Evolutionary conservation across 2,113 vertebrate genomes (phyloP).

Genomic region (Orycteropus afer): DNA sequence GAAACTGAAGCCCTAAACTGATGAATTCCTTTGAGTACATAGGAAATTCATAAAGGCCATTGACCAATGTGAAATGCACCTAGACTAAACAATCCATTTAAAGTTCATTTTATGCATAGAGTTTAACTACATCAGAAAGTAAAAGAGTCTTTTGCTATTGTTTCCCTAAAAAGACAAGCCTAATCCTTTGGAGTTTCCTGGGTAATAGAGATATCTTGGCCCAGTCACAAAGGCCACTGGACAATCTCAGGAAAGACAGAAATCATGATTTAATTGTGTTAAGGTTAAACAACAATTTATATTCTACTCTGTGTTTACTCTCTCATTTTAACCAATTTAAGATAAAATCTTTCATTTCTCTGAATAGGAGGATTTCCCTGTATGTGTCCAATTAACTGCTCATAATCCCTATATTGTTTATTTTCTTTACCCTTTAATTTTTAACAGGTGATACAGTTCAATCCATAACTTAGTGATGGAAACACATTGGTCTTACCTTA

Average conservation of each 20-base stretch:
- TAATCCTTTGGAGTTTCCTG: neutral
- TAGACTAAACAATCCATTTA: neutral
- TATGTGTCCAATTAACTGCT: neutral
- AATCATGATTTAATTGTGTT: neutral
- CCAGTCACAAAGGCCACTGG: neutral
- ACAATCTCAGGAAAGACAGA: neutral
- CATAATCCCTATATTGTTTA: neutral
- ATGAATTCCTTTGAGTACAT: neutral
- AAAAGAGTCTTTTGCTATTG: neutral
- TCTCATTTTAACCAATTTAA: neutral
- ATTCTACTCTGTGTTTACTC: neutral
- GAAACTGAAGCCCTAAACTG: neutral
- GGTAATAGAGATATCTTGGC: neutral
- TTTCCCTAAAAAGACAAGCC: neutral
- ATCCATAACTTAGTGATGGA: neutral
- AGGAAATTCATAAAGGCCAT: neutral
- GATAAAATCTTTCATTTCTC: neutral
- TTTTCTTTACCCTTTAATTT: neutral
- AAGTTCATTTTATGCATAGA: neutral
- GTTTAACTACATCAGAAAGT: neutral
- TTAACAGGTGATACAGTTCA: neutral
- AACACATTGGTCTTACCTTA: neutral
- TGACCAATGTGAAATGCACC: neutral
- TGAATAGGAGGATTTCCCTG: neutral
- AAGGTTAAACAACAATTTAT: neutral